Base-by-base conservation (phyloP, 1,140 invertebrate genomes). In the Prorops nasuta region DNA sequence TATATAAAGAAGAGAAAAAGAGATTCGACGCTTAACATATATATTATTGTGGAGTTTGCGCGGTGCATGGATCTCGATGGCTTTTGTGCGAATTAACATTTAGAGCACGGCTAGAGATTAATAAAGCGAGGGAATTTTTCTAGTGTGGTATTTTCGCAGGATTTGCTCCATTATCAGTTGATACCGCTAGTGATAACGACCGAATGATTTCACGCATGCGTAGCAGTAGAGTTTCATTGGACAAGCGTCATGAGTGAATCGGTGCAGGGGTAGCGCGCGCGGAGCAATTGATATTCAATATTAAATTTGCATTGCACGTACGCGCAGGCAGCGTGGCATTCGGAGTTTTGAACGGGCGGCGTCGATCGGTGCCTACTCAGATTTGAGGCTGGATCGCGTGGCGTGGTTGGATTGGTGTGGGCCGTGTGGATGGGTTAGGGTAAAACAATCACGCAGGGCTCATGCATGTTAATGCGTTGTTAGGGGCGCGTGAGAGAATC, bases 401-500 rank as follows among this genome's bases (percentile, higher is more conserved):
- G 22, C 22, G 28, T 17, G 8, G 35, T 14, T 22, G 16, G 17
- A n/a, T 31, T 20, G 49, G 31, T 45, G 32, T 24, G 3, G 47
- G 24, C 14, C 37, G 39, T 35, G 43, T 28, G 49, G 56, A 56
- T 58, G 66, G 71, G 66, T 69, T 66, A 63, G 72, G 69, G 66
- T 67, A 73, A 77, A 77, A 77, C 73, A 75, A 77, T 77, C 73
- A 76, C 71, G 70, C 70, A 72, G 69, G 69, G 66, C 70, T 76
- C 73, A 77, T 77, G 73, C 74, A 77, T 76, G 74, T 77, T 77
- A 77, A 77, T 77, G 73, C 71, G 69, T 74, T 74, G 73, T 74
- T 66, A 66, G 66, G 68, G 66, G 62, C 63, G 68, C 58, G 68
- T 61, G 67, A 66, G 66, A 65, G 61, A 64, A 65, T 64, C 63